phyloP scores from a whole-genome alignment of 2,888 invertebrate genomes.

The Eudasyphora cyanicolor region DNA sequence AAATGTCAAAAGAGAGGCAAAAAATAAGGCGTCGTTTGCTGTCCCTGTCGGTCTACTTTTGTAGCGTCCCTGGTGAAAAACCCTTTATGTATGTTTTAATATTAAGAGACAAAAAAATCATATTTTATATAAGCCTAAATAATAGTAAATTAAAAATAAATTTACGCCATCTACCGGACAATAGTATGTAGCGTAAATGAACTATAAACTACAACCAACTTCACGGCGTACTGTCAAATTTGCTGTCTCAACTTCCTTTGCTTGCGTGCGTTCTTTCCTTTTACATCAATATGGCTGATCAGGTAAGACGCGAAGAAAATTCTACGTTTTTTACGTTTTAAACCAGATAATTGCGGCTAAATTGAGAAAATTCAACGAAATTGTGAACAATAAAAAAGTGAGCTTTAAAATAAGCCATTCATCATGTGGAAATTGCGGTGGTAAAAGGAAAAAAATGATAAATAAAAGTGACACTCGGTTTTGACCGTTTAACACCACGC shows the following conservation, averaged over 20 bases:
- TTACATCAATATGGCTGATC: slow-evolving; percentile 89
- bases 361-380: slow-evolving; percentile 34
- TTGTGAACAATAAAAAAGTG: slow-evolving; percentile 13
- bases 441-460: slow-evolving; percentile 60
- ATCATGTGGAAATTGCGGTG: neutral
- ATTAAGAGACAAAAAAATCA: too few relatives aligned
- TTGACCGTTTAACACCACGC: slow-evolving; percentile 26
- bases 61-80: too few relatives aligned
- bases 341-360: slow-evolving; percentile 35
- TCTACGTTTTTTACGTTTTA: neutral
- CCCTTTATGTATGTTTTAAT: too few relatives aligned
- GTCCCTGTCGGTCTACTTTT: too few relatives aligned
- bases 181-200: neutral
- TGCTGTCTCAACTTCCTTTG: slow-evolving; percentile 70
- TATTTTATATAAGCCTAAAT: too few relatives aligned
- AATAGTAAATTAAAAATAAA: too few relatives aligned
- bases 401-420: neutral
- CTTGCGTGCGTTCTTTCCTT: slow-evolving; percentile 75
- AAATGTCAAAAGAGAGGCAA: too few relatives aligned
- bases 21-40: too few relatives aligned
- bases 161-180: slow-evolving; percentile 11
- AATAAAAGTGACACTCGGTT: slow-evolving; percentile 14
- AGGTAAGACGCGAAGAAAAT: slow-evolving; percentile 83
- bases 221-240: slow-evolving; percentile 47
- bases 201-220: slow-evolving; percentile 47